phyloP scores from a whole-genome alignment of 2,888 invertebrate genomes.

The Merodon equestris region DNA sequence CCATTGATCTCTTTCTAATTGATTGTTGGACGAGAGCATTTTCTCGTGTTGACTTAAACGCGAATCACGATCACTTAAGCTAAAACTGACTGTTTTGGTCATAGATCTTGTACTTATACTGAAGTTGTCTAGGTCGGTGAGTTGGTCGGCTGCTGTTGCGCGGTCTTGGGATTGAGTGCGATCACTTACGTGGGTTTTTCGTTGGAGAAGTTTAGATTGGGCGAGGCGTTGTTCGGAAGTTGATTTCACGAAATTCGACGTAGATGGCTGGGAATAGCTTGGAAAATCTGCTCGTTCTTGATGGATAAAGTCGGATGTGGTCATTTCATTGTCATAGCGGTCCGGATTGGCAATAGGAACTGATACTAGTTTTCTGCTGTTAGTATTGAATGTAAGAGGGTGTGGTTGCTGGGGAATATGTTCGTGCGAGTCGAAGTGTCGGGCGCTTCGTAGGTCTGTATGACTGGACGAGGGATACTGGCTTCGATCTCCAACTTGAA shows the following conservation, averaged over 20 bases:
- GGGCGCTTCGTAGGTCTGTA: constrained; percentile 34
- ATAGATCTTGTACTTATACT: constrained; percentile 71
- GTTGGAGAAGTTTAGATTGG: constrained; percentile 71
- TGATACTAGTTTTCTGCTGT: constrained; percentile 55
- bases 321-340: constrained; percentile 44
- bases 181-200: constrained; percentile 73
- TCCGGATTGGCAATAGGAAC: constrained; percentile 55
- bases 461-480: constrained; percentile 47
- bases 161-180: constrained; percentile 78
- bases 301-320: constrained; percentile 35
- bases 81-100: constrained; percentile 79
- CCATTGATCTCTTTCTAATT: constrained; percentile 74
- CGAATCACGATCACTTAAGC: constrained; percentile 78
- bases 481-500: constrained; percentile 47
- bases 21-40: constrained; percentile 72
- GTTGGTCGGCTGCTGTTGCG: constrained; percentile 71
- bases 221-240: constrained; percentile 75
- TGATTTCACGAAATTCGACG: constrained; percentile 61
- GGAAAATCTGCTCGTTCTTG: constrained; percentile 46
- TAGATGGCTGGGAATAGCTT: constrained; percentile 67
- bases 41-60: constrained; percentile 75
- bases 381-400: constrained; percentile 14
- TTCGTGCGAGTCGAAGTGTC: constrained; percentile 32
- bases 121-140: constrained; percentile 73
- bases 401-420: constrained; percentile 22